Conservation (phyloP, 2,888 invertebrate species). For the Drosophila testacea region DNA sequence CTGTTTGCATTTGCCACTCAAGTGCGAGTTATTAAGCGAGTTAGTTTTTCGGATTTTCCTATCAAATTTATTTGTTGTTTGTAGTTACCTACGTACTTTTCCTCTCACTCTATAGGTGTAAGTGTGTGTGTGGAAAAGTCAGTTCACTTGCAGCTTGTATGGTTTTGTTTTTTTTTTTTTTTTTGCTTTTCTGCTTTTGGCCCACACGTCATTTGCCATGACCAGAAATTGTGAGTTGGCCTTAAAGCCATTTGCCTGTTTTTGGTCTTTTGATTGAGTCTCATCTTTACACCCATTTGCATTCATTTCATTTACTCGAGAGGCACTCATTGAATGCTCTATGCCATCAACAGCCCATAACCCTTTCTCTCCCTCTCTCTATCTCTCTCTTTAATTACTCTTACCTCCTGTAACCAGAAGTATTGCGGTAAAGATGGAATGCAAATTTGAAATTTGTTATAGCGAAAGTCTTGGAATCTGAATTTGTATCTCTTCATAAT, state of each 20-base stretch:
- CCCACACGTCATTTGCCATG: slow-evolving; percentile 19
- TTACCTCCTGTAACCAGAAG: not conserved
- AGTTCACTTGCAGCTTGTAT: slow-evolving; percentile 10
- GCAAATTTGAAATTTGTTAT: too few relatives aligned
- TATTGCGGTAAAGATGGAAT: not conserved
- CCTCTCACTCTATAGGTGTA: not conserved
- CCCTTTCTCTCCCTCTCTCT: not conserved
- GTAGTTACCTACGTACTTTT: slow-evolving; percentile 41
- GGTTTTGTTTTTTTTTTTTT: not conserved
- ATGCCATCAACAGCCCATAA: slow-evolving; percentile 1
- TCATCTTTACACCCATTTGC: slow-evolving; percentile 31
- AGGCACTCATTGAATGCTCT: slow-evolving; percentile 11
- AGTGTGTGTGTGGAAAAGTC: slow-evolving; percentile 1
- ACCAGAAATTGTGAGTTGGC: slow-evolving; percentile 21
- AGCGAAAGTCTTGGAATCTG: too few relatives aligned
- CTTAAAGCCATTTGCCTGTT: slow-evolving; percentile 20
- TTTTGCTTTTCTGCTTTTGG: not conserved
- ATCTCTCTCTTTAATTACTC: not conserved
- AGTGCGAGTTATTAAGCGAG: slow-evolving; percentile 70
- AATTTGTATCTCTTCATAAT: too few relatives aligned
- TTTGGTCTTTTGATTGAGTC: slow-evolving; percentile 26
- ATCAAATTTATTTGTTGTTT: slow-evolving; percentile 64
- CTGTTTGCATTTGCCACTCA: slow-evolving; percentile 67
- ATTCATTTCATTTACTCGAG: slow-evolving; percentile 26
- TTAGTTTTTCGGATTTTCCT: slow-evolving; percentile 69